phyloP scores from a whole-genome alignment of 2,113 vertebrate genomes.

The Corythornis cristatus region DNA sequence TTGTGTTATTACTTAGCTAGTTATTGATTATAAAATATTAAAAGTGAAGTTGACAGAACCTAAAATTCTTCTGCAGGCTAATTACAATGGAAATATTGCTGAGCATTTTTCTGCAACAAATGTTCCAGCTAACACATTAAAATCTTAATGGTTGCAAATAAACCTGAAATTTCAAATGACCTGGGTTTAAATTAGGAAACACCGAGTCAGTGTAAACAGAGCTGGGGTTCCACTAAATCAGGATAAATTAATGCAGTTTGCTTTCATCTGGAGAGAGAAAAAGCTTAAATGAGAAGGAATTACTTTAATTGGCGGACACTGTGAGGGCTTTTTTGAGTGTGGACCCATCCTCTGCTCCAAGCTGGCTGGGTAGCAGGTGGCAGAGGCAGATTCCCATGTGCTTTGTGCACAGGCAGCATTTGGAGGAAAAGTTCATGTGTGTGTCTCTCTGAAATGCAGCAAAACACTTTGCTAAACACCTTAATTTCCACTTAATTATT shows the following conservation, averaged over 20 bases:
- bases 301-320: too few relatives aligned
- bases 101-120: neutral
- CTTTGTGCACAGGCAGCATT: neutral
- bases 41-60: neutral
- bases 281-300: neutral
- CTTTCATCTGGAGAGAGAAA: neutral
- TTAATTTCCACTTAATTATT: neutral
- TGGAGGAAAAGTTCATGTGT: neutral
- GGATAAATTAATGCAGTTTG: neutral
- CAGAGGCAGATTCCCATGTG: neutral
- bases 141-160: neutral
- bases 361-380: neutral
- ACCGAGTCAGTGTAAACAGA: neutral
- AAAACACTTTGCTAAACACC: neutral
- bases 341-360: rapidly evolving
- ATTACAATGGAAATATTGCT: neutral
- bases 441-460: neutral
- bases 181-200: constrained; percentile 13
- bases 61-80: neutral
- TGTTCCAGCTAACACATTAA: neutral
- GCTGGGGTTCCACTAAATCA: neutral
- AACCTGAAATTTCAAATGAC: constrained; percentile 1
- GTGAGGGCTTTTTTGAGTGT: too few relatives aligned
- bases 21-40: constrained; percentile 41
- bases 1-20: neutral